Percentiles rank a stretch among this genome's conserved stretches.
phyloP scores from a whole-genome alignment of 1,140 invertebrate species.

The Zaprionus africanus region DNA sequence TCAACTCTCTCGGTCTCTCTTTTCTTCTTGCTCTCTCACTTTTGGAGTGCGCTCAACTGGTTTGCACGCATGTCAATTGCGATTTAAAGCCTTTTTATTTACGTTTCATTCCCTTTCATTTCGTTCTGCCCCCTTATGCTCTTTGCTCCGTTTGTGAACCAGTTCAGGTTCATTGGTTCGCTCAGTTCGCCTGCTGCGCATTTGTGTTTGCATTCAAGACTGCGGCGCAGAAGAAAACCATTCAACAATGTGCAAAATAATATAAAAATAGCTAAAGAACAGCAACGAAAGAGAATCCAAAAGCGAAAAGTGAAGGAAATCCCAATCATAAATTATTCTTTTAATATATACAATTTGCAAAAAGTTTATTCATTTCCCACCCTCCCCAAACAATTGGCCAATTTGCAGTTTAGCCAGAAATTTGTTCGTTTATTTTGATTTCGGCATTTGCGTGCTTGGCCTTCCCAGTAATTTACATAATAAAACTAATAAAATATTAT shows the following conservation, averaged over 20 bases:
- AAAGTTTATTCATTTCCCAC: not conserved
- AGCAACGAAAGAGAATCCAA: not conserved
- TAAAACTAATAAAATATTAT: constrained; percentile 54
- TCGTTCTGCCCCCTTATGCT: constrained; percentile 1
- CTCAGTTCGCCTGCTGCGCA: constrained; percentile 20
- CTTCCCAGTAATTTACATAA: constrained; percentile 56
- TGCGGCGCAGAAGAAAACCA: constrained; percentile 16
- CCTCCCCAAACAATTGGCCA: constrained; percentile 30
- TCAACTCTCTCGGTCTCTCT: not conserved
- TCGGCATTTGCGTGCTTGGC: constrained; percentile 50
- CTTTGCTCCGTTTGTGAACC: constrained; percentile 19
- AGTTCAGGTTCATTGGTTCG: constrained; percentile 26
- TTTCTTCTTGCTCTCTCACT: not conserved
- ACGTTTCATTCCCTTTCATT: not conserved
- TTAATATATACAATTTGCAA: constrained; percentile 17
- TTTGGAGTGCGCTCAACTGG: constrained; percentile 15
- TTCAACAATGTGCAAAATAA: constrained; percentile 23
- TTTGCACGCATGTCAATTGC: constrained; percentile 30
- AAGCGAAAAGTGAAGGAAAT: constrained; percentile 3
- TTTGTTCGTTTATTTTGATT: constrained; percentile 26
- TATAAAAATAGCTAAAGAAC: constrained; percentile 10
- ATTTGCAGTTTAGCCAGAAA: constrained; percentile 38
- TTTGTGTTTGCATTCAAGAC: constrained; percentile 20
- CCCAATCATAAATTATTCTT: not conserved
- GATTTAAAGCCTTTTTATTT: constrained; percentile 24